phyloP scores from a whole-genome alignment of 1,140 invertebrate genomes.

The Trissolcus basalis region DNA sequence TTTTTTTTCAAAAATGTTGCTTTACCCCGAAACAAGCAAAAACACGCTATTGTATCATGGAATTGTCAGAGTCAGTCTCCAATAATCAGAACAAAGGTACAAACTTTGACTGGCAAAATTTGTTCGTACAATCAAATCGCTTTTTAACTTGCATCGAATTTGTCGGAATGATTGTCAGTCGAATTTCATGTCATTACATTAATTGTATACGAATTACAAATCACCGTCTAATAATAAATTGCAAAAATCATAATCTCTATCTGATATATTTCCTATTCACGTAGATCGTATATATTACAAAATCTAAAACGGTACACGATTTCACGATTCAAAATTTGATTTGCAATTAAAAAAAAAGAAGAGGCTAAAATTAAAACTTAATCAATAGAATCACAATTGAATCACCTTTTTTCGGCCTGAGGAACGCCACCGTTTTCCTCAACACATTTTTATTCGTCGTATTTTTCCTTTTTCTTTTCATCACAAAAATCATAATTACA shows the following conservation, averaged over 20 bases:
- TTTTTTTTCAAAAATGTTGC: constrained; percentile 30
- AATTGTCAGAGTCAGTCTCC: constrained; percentile 34
- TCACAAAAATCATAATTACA: not conserved
- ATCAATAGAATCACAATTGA: not conserved
- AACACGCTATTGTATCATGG: constrained; percentile 13
- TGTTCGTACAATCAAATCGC: no score
- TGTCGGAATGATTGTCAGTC: not conserved
- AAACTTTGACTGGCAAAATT: no score
- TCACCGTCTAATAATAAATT: not conserved
- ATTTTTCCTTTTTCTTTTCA: no score
- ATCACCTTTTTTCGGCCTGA: not conserved
- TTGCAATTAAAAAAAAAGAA: not conserved
- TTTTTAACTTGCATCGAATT: no score
- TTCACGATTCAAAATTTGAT: no score
- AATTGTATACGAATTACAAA: no score
- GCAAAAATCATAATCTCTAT: no score
- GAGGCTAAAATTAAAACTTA: not conserved
- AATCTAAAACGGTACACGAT: no score
- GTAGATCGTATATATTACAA: no score
- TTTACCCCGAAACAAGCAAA: constrained; percentile 6
- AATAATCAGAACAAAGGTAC: constrained; percentile 6
- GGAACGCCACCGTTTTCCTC: not conserved
- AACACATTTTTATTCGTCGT: not conserved
- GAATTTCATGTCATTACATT: no score
- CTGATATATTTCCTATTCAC: no score